Percentiles rank a stretch among this genome's conserved stretches.
These are phyloP conservation scores for Willisornis vidua DNA, from an alignment of 2,113 vertebrate genomes.

Conservation along the genomic window DNA sequence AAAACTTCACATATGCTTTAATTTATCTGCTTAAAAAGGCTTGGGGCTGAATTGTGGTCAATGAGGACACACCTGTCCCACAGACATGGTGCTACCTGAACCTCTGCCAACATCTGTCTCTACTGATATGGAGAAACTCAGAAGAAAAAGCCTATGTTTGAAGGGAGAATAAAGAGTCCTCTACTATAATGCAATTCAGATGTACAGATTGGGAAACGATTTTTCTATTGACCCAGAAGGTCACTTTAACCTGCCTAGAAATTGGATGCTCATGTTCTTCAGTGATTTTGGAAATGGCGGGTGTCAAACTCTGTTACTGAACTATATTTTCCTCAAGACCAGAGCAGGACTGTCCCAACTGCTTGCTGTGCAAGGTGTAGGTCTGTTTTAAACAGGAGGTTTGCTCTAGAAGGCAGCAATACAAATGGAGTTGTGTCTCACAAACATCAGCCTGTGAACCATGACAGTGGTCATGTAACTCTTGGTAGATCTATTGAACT, in stretches of 20 bases:
- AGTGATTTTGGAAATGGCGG: background rate
- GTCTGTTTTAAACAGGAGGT: background rate
- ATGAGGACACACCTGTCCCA: rapidly evolving
- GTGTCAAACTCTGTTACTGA: background rate
- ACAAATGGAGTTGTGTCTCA: background rate
- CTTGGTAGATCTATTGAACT: background rate
- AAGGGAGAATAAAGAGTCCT: background rate
- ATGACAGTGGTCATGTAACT: background rate
- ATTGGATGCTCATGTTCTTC: background rate
- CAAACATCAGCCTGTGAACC: background rate
- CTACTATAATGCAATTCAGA: background rate
- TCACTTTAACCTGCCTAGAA: background rate
- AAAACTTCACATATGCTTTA: background rate
- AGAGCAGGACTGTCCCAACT: background rate
- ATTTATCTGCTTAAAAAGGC: background rate
- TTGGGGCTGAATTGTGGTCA: background rate
- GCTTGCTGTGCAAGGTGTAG: background rate
- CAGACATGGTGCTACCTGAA: background rate
- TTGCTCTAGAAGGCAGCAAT: background rate
- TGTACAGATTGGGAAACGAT: background rate
- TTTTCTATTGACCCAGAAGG: background rate
- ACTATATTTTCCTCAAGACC: background rate
- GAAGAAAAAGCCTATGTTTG: background rate
- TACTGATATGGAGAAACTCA: background rate
- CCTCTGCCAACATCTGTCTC: background rate